Conservation (phyloP, 1,140 invertebrate genomes). For the Drosophila nigromelanica region DNA sequence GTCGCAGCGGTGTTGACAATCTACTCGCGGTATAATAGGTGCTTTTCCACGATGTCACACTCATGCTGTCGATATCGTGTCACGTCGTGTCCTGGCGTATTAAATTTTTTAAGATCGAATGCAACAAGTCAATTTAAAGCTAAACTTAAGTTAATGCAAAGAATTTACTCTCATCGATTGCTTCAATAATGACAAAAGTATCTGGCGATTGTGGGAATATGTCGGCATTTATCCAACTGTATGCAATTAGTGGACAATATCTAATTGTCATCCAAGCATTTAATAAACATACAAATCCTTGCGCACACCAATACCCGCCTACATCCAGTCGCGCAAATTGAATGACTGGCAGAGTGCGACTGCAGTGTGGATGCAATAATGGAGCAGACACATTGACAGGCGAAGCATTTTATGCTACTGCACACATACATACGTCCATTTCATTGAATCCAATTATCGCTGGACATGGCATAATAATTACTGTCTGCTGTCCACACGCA, state of each 20-base stretch:
- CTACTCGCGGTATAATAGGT: too few species aligned
- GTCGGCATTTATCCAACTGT: conserved; percentile 9
- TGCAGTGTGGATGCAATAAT: conserved; percentile 36
- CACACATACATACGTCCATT: conserved; percentile 47
- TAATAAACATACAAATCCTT: conserved; percentile 29
- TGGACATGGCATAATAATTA: conserved; percentile 83
- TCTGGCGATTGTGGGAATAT: not conserved
- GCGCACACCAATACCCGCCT: conserved; percentile 7
- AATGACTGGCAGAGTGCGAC: conserved; percentile 5
- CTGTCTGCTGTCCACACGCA: conserved; percentile 62
- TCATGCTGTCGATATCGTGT: too few species aligned
- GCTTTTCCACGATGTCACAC: too few species aligned
- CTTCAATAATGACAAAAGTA: not conserved
- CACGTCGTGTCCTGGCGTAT: too few species aligned
- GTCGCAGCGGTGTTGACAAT: too few species aligned
- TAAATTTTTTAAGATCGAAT: too few species aligned
- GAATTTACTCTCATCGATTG: too few species aligned
- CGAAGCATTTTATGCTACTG: conserved; percentile 23
- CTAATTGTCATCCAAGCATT: conserved; percentile 30
- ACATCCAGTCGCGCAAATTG: not conserved
- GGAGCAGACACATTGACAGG: conserved; percentile 18
- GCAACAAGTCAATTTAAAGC: too few species aligned
- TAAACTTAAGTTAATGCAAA: too few species aligned
- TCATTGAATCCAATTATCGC: conserved; percentile 82
- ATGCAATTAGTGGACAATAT: conserved; percentile 35